phyloP scores from a whole-genome alignment of 37 sponge, comb jelly and placozoan species.

The Mnemiopsis leidyi region DNA sequence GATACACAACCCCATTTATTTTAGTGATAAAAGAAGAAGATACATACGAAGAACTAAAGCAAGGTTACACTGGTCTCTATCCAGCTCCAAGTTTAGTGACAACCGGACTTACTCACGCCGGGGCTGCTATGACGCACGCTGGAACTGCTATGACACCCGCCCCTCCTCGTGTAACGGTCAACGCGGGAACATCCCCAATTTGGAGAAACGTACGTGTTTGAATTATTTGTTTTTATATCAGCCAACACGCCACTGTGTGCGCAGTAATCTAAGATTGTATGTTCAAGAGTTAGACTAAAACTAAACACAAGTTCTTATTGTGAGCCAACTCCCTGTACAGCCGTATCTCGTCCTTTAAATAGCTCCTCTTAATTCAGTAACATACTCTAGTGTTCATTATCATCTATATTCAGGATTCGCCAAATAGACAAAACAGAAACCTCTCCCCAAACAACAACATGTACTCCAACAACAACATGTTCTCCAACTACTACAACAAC shows the following conservation, averaged over 20 bases:
- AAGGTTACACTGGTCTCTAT: not conserved
- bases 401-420: not conserved
- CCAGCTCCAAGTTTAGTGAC: not conserved
- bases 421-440: not conserved
- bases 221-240: no score
- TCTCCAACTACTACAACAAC: not conserved
- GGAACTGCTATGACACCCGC: conserved; percentile 55
- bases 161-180: no score
- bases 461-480: not conserved
- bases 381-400: no score
- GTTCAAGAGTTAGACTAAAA: no score
- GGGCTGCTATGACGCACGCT: not conserved
- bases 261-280: no score
- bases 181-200: not conserved
- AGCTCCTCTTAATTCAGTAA: no score
- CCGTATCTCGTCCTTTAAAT: no score
- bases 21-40: not conserved
- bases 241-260: no score
- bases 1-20: no score
- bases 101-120: no score
- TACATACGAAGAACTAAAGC: not conserved
- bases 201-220: not conserved
- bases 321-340: no score
- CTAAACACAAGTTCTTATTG: no score
- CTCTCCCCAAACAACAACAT: not conserved